These are phyloP conservation scores for Cecropterus lyciades DNA, from an alignment of 1,140 invertebrate species.

Conservation along the genomic window DNA sequence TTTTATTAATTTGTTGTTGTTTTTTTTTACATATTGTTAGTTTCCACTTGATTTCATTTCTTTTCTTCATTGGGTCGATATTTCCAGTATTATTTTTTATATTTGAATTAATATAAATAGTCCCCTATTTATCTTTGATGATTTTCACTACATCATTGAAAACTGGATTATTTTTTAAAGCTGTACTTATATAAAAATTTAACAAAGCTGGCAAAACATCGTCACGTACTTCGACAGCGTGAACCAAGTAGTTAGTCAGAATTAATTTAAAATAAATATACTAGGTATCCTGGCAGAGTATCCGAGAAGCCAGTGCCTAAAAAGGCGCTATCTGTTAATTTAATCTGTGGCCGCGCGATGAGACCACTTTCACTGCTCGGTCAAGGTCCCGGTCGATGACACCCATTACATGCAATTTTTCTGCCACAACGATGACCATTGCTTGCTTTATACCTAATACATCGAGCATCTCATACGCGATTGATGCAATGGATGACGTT, in stretches of 20 bases:
- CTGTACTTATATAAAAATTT: no score
- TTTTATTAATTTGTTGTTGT: not conserved
- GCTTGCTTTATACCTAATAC: not conserved
- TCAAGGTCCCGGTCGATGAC: conserved; percentile 58
- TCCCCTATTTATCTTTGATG: no score
- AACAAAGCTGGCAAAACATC: not conserved
- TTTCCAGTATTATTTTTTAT: no score
- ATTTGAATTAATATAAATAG: no score
- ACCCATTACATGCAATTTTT: conserved; percentile 30
- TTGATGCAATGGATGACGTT: conserved; percentile 11
- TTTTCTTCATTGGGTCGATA: no score
- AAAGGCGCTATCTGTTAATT: conserved; percentile 32
- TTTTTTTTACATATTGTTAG: not conserved
- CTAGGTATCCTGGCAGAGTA: conserved; percentile 19
- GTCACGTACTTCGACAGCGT: no score
- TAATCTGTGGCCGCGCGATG: conserved; percentile 31
- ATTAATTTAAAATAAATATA: not conserved
- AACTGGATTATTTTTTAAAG: no score
- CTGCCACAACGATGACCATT: conserved; percentile 13
- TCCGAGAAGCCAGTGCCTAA: conserved; percentile 28
- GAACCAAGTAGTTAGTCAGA: not conserved
- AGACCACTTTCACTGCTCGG: conserved; percentile 56
- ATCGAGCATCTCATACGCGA: not conserved
- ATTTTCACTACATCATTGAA: no score
- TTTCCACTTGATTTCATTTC: no score